A percentile compares a stretch with the other conserved stretches of the same genome.
Conservation (phyloP, 2,113 vertebrate genomes). For the Oceanodroma tethys region DNA sequence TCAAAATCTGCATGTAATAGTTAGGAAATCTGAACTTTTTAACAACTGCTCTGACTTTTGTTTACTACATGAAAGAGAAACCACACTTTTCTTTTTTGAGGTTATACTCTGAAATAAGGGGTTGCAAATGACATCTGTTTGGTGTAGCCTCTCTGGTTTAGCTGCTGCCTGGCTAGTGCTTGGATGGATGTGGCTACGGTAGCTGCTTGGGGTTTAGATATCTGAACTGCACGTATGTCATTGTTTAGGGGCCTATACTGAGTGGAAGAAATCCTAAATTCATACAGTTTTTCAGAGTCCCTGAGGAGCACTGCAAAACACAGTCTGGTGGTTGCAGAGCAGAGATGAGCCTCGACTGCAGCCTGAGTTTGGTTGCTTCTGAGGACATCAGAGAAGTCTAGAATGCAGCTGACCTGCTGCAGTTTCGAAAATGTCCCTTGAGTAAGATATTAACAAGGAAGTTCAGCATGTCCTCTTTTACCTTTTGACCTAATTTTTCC, state of each 20-base stretch:
- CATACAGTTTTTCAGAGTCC: neutral
- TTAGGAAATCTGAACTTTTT: neutral
- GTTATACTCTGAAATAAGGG: neutral
- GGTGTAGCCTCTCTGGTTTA: fast-evolving
- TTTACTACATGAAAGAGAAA: neutral
- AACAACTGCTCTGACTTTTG: neutral
- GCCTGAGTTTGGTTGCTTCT: neutral
- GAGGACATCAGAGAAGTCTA: neutral
- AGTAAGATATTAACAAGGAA: neutral
- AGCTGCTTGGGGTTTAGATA: neutral
- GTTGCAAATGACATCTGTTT: neutral
- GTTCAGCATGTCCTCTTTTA: neutral
- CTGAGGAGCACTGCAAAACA: neutral
- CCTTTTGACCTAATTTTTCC: neutral
- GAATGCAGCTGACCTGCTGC: neutral
- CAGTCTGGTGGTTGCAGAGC: neutral
- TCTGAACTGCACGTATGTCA: neutral
- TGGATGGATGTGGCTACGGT: fast-evolving
- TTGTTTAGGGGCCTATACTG: neutral
- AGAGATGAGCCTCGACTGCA: neutral
- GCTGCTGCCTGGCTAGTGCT: neutral
- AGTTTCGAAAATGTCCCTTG: neutral
- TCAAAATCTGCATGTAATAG: neutral
- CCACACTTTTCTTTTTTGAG: neutral
- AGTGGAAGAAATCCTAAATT: neutral